phyloP scores from a whole-genome alignment of 2,113 vertebrate species.

The Atherinomorus stipes region DNA sequence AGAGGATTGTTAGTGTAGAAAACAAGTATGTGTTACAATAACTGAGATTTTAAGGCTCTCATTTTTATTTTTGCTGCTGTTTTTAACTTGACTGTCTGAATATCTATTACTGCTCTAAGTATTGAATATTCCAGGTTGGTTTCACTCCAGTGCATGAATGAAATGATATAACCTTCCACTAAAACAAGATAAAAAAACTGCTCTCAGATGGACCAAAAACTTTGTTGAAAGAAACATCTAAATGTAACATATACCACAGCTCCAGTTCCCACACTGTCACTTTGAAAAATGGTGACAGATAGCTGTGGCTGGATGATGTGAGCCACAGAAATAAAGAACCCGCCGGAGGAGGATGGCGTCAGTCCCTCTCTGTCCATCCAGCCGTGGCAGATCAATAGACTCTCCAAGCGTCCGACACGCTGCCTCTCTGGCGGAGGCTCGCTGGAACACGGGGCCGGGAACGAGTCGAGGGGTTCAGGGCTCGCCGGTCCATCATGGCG shows the following conservation, averaged over 20 bases:
- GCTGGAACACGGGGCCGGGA: slow-evolving; percentile 87
- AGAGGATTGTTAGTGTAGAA: neutral
- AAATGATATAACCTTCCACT: neutral
- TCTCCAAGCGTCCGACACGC: slow-evolving; percentile 90
- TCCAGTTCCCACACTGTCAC: slow-evolving; percentile 11
- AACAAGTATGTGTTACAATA: neutral
- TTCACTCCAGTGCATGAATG: neutral
- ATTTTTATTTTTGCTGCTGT: neutral
- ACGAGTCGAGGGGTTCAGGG: slow-evolving; percentile 88
- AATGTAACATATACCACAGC: neutral
- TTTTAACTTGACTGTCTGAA: neutral
- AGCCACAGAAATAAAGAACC: slow-evolving; percentile 49
- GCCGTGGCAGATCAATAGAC: slow-evolving; percentile 93
- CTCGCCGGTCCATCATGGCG: slow-evolving; percentile 92
- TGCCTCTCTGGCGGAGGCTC: slow-evolving; percentile 71
- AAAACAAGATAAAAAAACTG: neutral
- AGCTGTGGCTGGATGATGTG: slow-evolving; percentile 26
- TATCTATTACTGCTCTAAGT: too few species aligned
- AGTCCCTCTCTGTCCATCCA: slow-evolving; percentile 86
- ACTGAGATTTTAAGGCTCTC: neutral
- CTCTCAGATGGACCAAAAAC: neutral
- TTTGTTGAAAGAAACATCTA: neutral
- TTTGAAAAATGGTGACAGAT: slow-evolving; percentile 19
- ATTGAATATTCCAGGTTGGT: too few species aligned
- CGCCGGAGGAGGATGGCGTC: slow-evolving; percentile 81